Conservation (phyloP, 1,140 invertebrate species). For the Lasioglossum albipes region DNA sequence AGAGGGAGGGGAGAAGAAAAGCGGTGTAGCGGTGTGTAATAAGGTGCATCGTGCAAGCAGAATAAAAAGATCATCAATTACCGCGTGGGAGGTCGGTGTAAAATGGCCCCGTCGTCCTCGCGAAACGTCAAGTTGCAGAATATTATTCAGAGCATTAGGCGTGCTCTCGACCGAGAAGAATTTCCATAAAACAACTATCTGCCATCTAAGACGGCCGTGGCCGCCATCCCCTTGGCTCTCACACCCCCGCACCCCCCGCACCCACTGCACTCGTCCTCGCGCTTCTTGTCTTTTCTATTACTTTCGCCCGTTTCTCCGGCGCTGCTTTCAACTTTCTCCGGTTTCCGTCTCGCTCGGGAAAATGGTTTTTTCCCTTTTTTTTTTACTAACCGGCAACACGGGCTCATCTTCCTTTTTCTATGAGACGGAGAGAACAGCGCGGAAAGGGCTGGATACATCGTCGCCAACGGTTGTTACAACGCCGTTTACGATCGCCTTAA, state of each 20-base stretch:
- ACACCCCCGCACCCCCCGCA: too few relatives aligned
- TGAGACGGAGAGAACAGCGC: neutral
- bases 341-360: slow-evolving; percentile 4
- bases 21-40: slow-evolving; percentile 49
- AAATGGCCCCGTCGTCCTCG: too few relatives aligned
- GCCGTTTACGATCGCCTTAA: slow-evolving; percentile 65
- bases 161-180: slow-evolving; percentile 70
- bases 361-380: neutral
- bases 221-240: neutral
- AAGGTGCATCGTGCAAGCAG: slow-evolving; percentile 66
- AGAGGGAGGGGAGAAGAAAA: neutral
- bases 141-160: slow-evolving; percentile 77
- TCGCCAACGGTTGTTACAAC: slow-evolving; percentile 56
- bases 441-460: slow-evolving; percentile 38
- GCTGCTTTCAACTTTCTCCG: slow-evolving; percentile 16
- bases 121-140: slow-evolving; percentile 64
- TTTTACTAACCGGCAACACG: neutral
- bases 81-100: slow-evolving; percentile 45
- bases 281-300: slow-evolving; percentile 26
- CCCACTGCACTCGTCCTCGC: neutral
- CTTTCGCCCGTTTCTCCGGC: neutral
- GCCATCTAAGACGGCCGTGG: slow-evolving; percentile 66
- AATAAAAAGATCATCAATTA: slow-evolving; percentile 77
- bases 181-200: slow-evolving; percentile 76
- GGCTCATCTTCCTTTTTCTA: neutral